A percentile compares a stretch with the other conserved stretches of the same genome.
These are phyloP conservation scores for Eriocheir sinensis DNA, from an alignment of 1,140 invertebrate genomes.

Conservation along the genomic window DNA sequence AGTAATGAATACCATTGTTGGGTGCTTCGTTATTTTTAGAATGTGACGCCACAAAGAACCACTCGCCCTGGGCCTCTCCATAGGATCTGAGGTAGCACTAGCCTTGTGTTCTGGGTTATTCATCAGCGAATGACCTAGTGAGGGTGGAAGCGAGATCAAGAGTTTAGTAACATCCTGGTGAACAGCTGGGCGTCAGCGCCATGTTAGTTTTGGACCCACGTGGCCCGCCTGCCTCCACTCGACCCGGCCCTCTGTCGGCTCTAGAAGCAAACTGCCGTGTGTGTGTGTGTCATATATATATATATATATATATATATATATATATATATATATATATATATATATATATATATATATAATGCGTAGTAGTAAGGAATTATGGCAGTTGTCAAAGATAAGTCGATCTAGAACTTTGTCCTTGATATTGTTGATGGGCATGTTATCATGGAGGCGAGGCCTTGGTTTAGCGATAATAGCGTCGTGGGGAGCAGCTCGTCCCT, in stretches of 20 bases:
- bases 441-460: not conserved
- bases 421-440: not conserved
- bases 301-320: conserved; percentile 42
- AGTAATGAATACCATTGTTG: conserved; percentile 67
- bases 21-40: conserved; percentile 49
- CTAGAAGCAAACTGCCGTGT: not conserved
- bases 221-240: conserved; percentile 56
- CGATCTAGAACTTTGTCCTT: not conserved
- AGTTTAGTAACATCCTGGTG: not conserved
- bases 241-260: conserved; percentile 30
- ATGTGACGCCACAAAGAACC: not conserved
- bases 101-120: no score
- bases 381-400: not conserved
- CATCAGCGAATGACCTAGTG: no score
- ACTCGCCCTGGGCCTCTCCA: not conserved
- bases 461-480: not conserved
- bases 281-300: not conserved
- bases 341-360: not conserved
- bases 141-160: no score
- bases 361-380: not conserved
- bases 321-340: not conserved
- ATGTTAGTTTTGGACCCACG: conserved; percentile 61
- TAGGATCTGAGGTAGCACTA: no score
- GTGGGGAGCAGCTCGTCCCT: not conserved
- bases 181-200: conserved; percentile 34